Evolutionary conservation across 2,113 vertebrate species (phyloP), one percentile per base, ranked within the genome.

Genomic region (Synchiropus splendidus): DNA sequence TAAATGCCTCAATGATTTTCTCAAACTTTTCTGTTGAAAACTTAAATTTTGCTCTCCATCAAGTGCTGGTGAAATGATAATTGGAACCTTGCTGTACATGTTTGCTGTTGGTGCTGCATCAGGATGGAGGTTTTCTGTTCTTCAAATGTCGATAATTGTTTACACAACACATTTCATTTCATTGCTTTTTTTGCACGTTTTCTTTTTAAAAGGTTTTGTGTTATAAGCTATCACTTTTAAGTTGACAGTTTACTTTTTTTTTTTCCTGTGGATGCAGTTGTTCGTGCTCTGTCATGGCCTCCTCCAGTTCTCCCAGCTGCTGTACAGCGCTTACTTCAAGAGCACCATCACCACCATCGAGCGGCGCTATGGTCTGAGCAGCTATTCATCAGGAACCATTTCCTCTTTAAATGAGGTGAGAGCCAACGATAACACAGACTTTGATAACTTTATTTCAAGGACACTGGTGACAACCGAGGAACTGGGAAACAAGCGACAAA

Each of bases 281-380:
- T 99, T 99, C 14, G 90, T 99, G 58, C 52, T 94, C 31, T 99
- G 91, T 67, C 95, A 97, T 0, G 83, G 93, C 21, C 75, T 98
- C 18, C 86, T 99, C 45, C 95, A 99, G 83, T 80, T 97, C 55
- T 89, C 85, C 21, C 95, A 99, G 80, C 87, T 98, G 41, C 85
- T 99, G 16, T 92, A 94, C 81, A 92, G 90, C 0, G 77, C 93
- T 46, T 97, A 92, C 83, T 93, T 99, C 82, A 99, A 97, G 81
- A 99, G 95, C 87, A 91, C 85, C 76, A 90, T 99, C 69, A 91
- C 89, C 58, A 97, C 93, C n/a, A 94, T 99, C 0, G 95, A 99
- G 84, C 87, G 86, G 45, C 91, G 91, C 70, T 99, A 91, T 1
- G 95, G 94, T 10, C 90, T 98, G 58, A 92, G 86, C 81, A 99